Evolutionary conservation across 2,888 invertebrate species (phyloP).

Genomic region (Leucoma salicis): DNA sequence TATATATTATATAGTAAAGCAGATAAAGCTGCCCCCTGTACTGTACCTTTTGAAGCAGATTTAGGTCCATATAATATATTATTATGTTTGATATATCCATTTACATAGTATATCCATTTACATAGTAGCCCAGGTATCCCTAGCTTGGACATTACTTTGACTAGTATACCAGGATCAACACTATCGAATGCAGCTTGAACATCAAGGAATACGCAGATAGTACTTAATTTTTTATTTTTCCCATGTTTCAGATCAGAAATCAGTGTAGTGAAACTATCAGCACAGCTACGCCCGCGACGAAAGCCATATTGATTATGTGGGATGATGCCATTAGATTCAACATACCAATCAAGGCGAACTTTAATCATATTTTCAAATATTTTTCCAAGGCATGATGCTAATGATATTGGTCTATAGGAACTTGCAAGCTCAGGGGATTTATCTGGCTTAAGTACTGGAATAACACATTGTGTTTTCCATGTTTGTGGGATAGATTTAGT

Average conservation of each 20-base stretch:
- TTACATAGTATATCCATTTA: conserved; percentile 13
- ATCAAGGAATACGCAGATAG: conserved; percentile 2
- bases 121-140: conserved; percentile 12
- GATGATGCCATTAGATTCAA: conserved; percentile 1
- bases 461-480: conserved; percentile 3
- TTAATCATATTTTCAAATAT: conserved; percentile 3
- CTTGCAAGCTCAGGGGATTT: conserved; percentile 12
- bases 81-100: too few species aligned
- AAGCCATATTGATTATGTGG: not conserved
- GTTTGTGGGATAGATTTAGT: conserved; percentile 2
- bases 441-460: conserved; percentile 14
- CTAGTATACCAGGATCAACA: conserved; percentile 12
- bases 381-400: conserved; percentile 5
- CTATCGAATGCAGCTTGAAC: conserved; percentile 6
- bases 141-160: conserved; percentile 9
- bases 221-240: not conserved
- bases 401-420: conserved; percentile 10
- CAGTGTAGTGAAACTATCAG: not conserved
- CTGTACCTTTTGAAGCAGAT: too few species aligned
- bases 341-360: conserved; percentile 1
- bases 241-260: conserved; percentile 5
- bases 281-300: not conserved
- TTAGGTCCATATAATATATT: too few species aligned
- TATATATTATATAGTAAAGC: too few species aligned
- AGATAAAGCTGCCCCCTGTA: too few species aligned